A percentile compares a stretch with the other conserved stretches of the same genome.
These are phyloP conservation scores for Augochlorella aurata DNA, from an alignment of 2,888 invertebrate species.

Conservation along the genomic window DNA sequence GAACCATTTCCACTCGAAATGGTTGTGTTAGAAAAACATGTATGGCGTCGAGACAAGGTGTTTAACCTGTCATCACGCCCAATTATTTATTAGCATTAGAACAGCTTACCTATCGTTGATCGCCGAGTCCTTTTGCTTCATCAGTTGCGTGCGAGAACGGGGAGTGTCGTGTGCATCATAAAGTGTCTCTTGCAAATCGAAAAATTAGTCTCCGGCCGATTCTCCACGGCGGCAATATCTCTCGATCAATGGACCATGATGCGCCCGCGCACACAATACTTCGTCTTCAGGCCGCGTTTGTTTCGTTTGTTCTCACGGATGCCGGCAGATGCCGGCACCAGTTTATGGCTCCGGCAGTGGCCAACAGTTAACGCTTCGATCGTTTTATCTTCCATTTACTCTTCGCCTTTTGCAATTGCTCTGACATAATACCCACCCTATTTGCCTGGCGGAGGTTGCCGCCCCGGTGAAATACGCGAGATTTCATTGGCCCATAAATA, in stretches of 20 bases:
- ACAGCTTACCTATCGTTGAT: conserved; percentile 3
- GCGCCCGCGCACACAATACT: conserved; percentile 75
- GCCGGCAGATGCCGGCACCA: conserved; percentile 77
- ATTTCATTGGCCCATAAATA: conserved; percentile 36
- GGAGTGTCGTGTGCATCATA: background rate
- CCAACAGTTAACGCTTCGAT: conserved; percentile 72
- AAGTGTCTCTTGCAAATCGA: background rate
- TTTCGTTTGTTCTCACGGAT: conserved; percentile 70
- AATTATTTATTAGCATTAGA: background rate
- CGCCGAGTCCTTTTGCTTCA: background rate
- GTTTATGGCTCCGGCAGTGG: conserved; percentile 77
- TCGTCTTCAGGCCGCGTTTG: conserved; percentile 62
- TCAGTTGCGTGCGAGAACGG: too few species aligned
- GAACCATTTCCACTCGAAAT: background rate
- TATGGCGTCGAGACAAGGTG: background rate
- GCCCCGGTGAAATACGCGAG: conserved; percentile 32
- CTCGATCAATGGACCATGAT: conserved; percentile 79
- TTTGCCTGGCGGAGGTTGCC: conserved; percentile 43
- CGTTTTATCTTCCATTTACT: conserved; percentile 73
- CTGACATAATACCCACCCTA: conserved; percentile 49
- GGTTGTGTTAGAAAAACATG: background rate
- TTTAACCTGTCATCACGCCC: background rate
- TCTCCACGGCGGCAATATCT: conserved; percentile 71
- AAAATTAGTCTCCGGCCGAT: conserved; percentile 63
- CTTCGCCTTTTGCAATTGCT: conserved; percentile 42